Evolutionary conservation across 2,797 vertebrate genomes (phyloP), one percentile per base, ranked within the genome.

Genomic region (Eutrigla gurnardus): DNA sequence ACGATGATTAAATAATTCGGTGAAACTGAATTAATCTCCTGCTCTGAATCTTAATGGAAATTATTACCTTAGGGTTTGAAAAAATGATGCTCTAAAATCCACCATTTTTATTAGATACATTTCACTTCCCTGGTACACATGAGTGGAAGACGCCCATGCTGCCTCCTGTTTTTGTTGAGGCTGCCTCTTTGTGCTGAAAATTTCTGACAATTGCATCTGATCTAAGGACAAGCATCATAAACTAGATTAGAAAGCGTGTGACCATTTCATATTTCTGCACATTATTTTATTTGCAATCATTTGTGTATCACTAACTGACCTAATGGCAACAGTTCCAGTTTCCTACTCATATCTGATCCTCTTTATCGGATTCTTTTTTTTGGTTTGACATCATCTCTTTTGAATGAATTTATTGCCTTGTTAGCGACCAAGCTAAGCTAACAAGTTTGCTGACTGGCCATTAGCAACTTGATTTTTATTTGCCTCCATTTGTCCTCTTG

Each of bases 251-350:
- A 3, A 65, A 75, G n/a, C 54, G 53, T n/a, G 17, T 32, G 63
- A 75, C 77, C 68, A 62, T 12, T 66, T 77, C 70, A 77, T 77
- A 75, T 83, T 72, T 40, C 67, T 60, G 18, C 35, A 58, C 59
- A 65, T 49, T 17, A 58, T 73, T 46, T 76, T 55, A 53, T 62
- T 63, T 6, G 45, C 50, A 17, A 67, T 37, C 50, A 32, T 77
- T 73, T 76, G 15, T 39, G 52, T 75, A 73, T 57, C 36, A 75
- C 68, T 63, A 54, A 57, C 60, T 54, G 70, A 58, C 1, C 14
- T 73, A 75, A 58, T 83, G 35, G 53, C 62, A 81, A 71, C 80
- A 79, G 70, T 73, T 75, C 55, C 70, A 33, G n/a, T n/a, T n/a
- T 43, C 64, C 14, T 25, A 10, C 7, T 39, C 14, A 9, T 46